These are phyloP conservation scores for Drosophila sulfurigaster DNA, from an alignment of 1,140 invertebrate species.

Conservation along the genomic window DNA sequence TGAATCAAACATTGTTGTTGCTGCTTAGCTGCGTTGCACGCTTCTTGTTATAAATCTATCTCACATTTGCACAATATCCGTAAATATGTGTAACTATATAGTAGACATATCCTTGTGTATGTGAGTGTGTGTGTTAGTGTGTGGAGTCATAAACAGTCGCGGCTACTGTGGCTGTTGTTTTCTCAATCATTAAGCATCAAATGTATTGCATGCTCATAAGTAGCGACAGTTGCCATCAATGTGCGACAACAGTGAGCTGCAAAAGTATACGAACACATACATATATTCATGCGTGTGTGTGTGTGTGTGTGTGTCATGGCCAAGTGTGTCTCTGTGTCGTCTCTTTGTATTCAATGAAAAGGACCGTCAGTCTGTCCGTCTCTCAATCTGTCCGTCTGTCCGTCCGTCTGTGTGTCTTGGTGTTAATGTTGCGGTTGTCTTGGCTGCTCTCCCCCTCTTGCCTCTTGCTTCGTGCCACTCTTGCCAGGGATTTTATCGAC, in stretches of 20 bases:
- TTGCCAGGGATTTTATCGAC: slow-evolving; percentile 42
- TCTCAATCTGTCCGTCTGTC: not conserved
- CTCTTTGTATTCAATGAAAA: slow-evolving; percentile 21
- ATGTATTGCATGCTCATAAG: slow-evolving; percentile 50
- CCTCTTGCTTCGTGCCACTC: not conserved
- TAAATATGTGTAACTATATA: not conserved
- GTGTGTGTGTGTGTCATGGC: not conserved
- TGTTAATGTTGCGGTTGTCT: slow-evolving; percentile 48
- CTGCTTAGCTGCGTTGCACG: not conserved
- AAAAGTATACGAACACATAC: slow-evolving; percentile 3
- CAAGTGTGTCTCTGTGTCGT: not conserved
- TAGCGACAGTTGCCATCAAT: slow-evolving; percentile 28
- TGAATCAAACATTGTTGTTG: slow-evolving; percentile 1
- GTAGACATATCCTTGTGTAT: no score
- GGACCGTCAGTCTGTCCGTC: not conserved
- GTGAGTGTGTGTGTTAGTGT: not conserved
- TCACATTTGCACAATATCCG: slow-evolving; percentile 5
- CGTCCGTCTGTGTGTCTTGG: slow-evolving; percentile 10
- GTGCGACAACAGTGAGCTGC: not conserved
- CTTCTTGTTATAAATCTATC: slow-evolving; percentile 18
- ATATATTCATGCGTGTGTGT: not conserved
- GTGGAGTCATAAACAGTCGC: slow-evolving; percentile 12
- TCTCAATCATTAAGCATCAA: slow-evolving; percentile 69
- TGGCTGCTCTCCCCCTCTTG: slow-evolving; percentile 7
- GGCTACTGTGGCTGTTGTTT: slow-evolving; percentile 46